These are phyloP conservation scores for Pantherophis vulpinus DNA, from an alignment of 2,797 vertebrate genomes.

Conservation along the genomic window DNA sequence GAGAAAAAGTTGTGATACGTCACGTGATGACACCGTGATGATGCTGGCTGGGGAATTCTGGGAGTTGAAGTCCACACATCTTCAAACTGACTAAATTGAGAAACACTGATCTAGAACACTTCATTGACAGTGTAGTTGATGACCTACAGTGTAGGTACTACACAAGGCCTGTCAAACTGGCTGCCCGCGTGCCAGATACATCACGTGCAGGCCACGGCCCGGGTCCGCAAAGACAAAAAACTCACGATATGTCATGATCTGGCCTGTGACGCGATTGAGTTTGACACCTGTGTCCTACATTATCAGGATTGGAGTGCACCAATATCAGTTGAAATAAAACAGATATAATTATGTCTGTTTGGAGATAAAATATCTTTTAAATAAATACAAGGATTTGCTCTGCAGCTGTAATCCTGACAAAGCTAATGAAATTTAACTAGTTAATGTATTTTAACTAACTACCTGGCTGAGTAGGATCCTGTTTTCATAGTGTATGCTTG, in stretches of 20 bases:
- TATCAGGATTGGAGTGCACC: not conserved
- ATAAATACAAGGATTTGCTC: not conserved
- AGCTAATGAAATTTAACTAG: not conserved
- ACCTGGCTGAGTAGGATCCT: not conserved
- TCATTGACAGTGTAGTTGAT: not conserved
- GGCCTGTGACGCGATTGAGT: too few relatives aligned
- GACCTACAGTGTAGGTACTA: too few relatives aligned
- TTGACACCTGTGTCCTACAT: too few relatives aligned
- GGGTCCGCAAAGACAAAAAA: too few relatives aligned
- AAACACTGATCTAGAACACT: not conserved
- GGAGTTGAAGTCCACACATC: not conserved
- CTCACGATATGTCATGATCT: too few relatives aligned
- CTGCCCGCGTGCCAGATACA: too few relatives aligned
- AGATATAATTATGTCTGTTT: not conserved
- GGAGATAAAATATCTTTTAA: not conserved
- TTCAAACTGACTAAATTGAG: not conserved
- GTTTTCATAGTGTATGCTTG: not conserved
- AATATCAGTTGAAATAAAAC: not conserved
- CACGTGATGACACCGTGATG: fast-evolving
- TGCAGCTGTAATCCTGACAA: not conserved
- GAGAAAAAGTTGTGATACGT: too few relatives aligned
- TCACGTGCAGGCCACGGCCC: too few relatives aligned
- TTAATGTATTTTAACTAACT: not conserved
- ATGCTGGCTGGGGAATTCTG: not conserved
- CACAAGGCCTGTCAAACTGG: too few relatives aligned